Evolutionary conservation across 2,797 vertebrate genomes (phyloP).

Genomic region (Anguilla marmorata): DNA sequence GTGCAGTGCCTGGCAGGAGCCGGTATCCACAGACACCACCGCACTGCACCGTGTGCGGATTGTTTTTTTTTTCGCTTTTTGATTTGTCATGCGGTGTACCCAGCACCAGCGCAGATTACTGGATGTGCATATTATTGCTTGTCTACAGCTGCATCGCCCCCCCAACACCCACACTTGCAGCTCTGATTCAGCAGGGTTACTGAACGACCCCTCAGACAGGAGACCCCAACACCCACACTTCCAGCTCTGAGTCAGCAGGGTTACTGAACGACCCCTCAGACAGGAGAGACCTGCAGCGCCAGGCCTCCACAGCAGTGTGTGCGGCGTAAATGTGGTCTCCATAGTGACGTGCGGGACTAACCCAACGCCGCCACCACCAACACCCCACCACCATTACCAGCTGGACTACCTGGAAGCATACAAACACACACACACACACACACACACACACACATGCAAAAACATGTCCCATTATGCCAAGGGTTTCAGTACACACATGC

Average conservation of each 20-base stretch:
- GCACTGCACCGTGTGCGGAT: too few relatives aligned
- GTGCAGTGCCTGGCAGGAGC: too few relatives aligned
- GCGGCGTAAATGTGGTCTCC: background rate
- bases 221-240: background rate
- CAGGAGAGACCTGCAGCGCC: too few relatives aligned
- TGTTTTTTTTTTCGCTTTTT: background rate
- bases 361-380: background rate
- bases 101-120: background rate
- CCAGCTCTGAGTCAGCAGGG: too few relatives aligned
- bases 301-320: background rate
- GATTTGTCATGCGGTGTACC: background rate
- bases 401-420: background rate
- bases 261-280: too few relatives aligned
- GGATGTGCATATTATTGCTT: too few relatives aligned
- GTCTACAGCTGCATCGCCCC: too few relatives aligned
- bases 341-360: background rate
- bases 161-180: too few relatives aligned
- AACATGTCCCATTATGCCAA: too few relatives aligned
- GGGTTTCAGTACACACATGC: background rate
- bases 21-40: too few relatives aligned
- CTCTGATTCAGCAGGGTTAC: background rate
- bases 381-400: too few relatives aligned
- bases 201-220: too few relatives aligned
- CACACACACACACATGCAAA: background rate
- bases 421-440: background rate